These are phyloP conservation scores for Baryphthengus martii DNA, from an alignment of 2,113 vertebrate genomes.

Conservation along the genomic window DNA sequence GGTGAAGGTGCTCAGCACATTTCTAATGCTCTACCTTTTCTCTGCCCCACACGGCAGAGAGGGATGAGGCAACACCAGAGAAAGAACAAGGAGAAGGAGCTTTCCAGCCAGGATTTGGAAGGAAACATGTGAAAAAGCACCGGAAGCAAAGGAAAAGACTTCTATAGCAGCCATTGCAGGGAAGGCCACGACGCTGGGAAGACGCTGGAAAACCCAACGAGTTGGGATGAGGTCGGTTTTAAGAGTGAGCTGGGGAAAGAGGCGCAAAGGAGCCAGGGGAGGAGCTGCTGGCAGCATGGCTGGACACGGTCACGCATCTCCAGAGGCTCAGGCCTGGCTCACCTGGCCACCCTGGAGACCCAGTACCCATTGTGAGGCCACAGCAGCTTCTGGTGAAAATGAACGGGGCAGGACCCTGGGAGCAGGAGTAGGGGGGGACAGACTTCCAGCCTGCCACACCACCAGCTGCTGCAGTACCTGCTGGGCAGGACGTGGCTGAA, in stretches of 20 bases:
- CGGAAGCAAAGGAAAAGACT: neutral
- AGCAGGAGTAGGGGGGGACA: neutral
- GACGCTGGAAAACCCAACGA: neutral
- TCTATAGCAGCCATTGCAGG: neutral
- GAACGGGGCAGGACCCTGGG: neutral
- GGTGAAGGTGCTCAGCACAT: neutral
- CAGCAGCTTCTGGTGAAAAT: neutral
- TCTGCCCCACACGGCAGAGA: rapidly evolving
- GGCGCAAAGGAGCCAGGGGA: neutral
- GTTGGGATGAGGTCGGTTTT: neutral
- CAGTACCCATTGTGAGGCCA: neutral
- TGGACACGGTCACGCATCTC: neutral
- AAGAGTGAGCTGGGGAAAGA: neutral
- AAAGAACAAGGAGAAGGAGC: neutral
- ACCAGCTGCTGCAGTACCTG: rapidly evolving
- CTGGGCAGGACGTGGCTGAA: neutral
- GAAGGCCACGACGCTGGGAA: neutral
- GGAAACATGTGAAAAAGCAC: neutral
- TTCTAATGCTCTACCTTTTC: neutral
- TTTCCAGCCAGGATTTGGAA: neutral
- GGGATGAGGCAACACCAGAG: rapidly evolving
- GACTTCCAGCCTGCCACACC: neutral
- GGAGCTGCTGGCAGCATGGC: neutral
- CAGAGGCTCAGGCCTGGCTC: neutral
- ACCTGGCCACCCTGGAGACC: neutral